Evolutionary conservation across 2,888 invertebrate genomes (phyloP), one percentile per base, ranked within the genome.

Genomic region (Drosophila kambysellisi): DNA sequence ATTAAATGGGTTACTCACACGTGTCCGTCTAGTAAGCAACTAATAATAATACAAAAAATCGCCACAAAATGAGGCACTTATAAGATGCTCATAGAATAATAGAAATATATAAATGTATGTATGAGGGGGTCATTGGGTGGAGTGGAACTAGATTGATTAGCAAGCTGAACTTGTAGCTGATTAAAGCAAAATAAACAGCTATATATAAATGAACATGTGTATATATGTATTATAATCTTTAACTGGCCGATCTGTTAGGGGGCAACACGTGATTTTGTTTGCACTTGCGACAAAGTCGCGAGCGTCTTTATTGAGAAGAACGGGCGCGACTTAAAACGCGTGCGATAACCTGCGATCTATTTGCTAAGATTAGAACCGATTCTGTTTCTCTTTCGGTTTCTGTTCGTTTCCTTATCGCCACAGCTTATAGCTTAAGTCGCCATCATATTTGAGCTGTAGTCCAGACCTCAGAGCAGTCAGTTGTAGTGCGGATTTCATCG

Each of bases 221-320:
- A 52, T 52, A 33, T 33, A 25, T 35, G 15, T 35, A 37, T 17
- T 54, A 30, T 37, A 53, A 53, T 56, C 76, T 63, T 17, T 33
- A 48, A 50, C 43, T 48, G 41, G 52, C 15, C 30, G 48, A 52
- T 53, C 41, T 41, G 32, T n/a, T 33, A 11, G 53, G 56, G 48
- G 25, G 32, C 58, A 76, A 86, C 83, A 83, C 87, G 83, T 83
- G 83, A 86, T 86, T 56, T 41, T 81, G 70, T 76, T 76, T 78
- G 78, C 75, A 69, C 64, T 66, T 68, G 65, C 52, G 64, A 46
- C 50, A 73, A 73, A 76, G 50, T 63, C 79, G 58, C 81, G 53
- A 56, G 70, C 75, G 54, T 62, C 52, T 53, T 61, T 46, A 15
- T 4, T 25, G 46, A 4, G 57, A 67, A 56, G 54, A 57, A 43